Base-by-base conservation (phyloP, 2,888 invertebrate genomes). In the Dusona sp. region DNA sequence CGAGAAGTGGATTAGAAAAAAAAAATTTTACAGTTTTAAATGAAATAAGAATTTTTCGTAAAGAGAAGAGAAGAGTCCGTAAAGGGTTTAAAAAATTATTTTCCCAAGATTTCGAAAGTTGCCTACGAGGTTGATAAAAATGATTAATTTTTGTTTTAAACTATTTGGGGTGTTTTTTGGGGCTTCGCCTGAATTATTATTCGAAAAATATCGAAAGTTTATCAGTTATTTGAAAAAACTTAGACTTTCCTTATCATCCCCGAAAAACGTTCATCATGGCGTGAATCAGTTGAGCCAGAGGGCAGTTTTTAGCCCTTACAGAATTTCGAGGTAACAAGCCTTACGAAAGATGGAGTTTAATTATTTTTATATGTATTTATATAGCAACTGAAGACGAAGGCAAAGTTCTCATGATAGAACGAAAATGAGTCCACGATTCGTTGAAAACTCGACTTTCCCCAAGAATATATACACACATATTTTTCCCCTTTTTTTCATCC, bases 381-480 rank as follows among this genome's bases (percentile, higher is more conserved):
- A 48, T 77, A 77, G 73, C 81, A 73, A 77, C 61, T 29, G 13
- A 38, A 79, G 45, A 79, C 54, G 45, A 48, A n/a, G 68, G 61
- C 45, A 78, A 86, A 84, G 83, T 84, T 78, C 19, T 81, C 38
- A 45, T 68, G 78, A 64, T 51, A 45, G 54, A 45, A 70, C 61
- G 82, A 57, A 75, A 82, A 84, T 61, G 82, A 79, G 70, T 64
- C 57, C 36, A 36, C 74, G 81, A 79, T 79, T 79, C 85, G 57
- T 67, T 77, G 57, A 81, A 81, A 85, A 82, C 48, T 81, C 78
- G 57, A 78, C 78, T 74, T 79, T 45, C 48, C 45, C 45, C 57
- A 9, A 61, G 79, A 29, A 70, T 72, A 72, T 51, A 72, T 51
- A n/a, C 11, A 1, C 38, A 7, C n/a, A 11, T n/a, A 7, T 48